These are phyloP conservation scores for Dunckerocampus dactyliophorus DNA, from an alignment of 2,113 vertebrate genomes.

Conservation along the genomic window DNA sequence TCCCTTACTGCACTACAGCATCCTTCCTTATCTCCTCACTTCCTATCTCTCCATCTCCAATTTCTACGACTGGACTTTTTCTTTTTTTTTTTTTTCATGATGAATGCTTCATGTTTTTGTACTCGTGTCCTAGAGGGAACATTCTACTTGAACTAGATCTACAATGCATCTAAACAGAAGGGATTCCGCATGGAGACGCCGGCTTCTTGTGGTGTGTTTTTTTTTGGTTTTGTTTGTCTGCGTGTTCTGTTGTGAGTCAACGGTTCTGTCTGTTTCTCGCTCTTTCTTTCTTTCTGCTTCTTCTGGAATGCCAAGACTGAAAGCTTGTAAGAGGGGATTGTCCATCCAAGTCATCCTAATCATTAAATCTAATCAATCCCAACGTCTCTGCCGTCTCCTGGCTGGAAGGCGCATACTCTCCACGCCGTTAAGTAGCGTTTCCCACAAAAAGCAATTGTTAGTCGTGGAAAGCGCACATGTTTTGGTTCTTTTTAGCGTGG, in stretches of 20 bases:
- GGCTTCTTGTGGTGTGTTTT: slow-evolving; percentile 38
- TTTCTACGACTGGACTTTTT: slow-evolving; percentile 31
- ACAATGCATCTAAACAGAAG: slow-evolving; percentile 34
- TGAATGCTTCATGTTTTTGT: slow-evolving; percentile 50
- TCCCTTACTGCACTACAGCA: slow-evolving; percentile 10
- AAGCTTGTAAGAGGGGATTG: slow-evolving; percentile 24
- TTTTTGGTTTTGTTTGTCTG: slow-evolving; percentile 45
- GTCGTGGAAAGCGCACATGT: no score
- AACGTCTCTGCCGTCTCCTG: slow-evolving; percentile 51
- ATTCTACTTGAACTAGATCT: slow-evolving; percentile 9
- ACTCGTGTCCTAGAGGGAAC: slow-evolving; percentile 24
- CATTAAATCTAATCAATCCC: slow-evolving; percentile 70
- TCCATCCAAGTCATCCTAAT: slow-evolving; percentile 54
- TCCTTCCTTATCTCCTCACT: slow-evolving; percentile 21
- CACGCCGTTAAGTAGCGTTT: no score
- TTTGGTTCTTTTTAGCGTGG: no score
- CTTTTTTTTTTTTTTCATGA: slow-evolving; percentile 35
- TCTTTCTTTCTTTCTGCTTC: slow-evolving; percentile 32
- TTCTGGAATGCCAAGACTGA: slow-evolving; percentile 55
- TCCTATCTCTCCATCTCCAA: slow-evolving; percentile 31
- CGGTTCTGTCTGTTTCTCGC: background rate
- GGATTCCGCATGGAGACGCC: slow-evolving; percentile 35
- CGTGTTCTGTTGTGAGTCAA: slow-evolving; percentile 43
- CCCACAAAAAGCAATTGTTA: no score
- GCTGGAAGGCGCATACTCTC: slow-evolving; percentile 3